Percentiles rank a stretch among this genome's conserved stretches.
Evolutionary conservation across 2,888 invertebrate genomes (phyloP).

Genomic region (Agonopterix heracliana): DNA sequence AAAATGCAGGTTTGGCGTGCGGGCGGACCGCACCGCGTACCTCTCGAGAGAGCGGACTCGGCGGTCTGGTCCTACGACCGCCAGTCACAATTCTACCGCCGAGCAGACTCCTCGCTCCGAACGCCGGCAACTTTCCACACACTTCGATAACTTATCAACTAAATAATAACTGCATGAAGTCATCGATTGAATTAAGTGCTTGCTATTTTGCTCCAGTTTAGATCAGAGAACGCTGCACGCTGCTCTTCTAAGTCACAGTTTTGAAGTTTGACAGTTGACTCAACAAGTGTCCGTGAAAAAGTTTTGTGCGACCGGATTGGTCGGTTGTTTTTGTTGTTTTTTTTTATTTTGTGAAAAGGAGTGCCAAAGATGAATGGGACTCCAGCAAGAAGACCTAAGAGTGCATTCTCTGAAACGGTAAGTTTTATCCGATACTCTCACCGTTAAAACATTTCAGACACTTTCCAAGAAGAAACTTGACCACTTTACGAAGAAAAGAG

Average conservation of each 20-base stretch:
- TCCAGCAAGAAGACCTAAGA: slow-evolving; percentile 65
- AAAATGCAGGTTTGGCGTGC: slow-evolving; percentile 53
- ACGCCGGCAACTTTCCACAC: slow-evolving; percentile 23
- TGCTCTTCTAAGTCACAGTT: slow-evolving; percentile 11
- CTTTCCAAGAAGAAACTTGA: slow-evolving; percentile 3
- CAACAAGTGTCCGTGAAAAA: slow-evolving; percentile 68
- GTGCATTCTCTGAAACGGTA: slow-evolving; percentile 68
- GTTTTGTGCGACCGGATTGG: slow-evolving; percentile 55
- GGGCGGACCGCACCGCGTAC: slow-evolving; percentile 15
- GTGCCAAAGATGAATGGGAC: slow-evolving; percentile 66
- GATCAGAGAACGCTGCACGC: too few species aligned
- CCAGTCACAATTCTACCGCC: slow-evolving; percentile 54
- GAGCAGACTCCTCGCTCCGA: slow-evolving; percentile 39
- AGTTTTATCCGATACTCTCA: slow-evolving; percentile 19
- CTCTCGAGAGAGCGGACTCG: slow-evolving; percentile 17
- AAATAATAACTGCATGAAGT: slow-evolving; percentile 61
- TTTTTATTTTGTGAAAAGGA: slow-evolving; percentile 30
- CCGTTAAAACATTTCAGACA: too few species aligned
- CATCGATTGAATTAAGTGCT: slow-evolving; percentile 62
- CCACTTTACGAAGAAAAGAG: not conserved
- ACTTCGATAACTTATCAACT: slow-evolving; percentile 67
- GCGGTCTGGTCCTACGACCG: slow-evolving; percentile 9
- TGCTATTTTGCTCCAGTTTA: not conserved
- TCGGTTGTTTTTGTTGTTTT: slow-evolving; percentile 44
- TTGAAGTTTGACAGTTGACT: slow-evolving; percentile 49